phyloP scores from a whole-genome alignment of 2,888 invertebrate species.

The Ophioninae sp. region DNA sequence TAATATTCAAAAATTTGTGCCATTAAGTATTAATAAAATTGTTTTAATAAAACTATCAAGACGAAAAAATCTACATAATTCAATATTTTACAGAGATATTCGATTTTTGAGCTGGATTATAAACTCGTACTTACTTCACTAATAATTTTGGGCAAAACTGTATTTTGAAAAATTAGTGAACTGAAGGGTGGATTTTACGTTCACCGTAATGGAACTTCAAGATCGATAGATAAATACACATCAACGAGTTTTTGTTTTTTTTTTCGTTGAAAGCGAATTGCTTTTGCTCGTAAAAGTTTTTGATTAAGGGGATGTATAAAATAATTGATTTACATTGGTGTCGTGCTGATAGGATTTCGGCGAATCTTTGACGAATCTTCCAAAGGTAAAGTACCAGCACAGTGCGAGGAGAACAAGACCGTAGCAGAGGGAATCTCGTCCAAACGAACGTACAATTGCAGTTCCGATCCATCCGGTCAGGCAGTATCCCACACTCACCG shows the following conservation, averaged over 20 bases:
- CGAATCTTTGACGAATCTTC: slow-evolving; percentile 83
- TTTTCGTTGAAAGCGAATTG: not conserved
- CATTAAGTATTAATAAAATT: no score
- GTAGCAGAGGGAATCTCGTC: slow-evolving; percentile 83
- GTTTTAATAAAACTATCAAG: no score
- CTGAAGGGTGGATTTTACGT: not conserved
- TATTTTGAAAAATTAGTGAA: not conserved
- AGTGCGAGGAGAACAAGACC: slow-evolving; percentile 81
- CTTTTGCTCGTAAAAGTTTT: not conserved
- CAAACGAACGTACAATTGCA: slow-evolving; percentile 82
- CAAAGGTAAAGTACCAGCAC: slow-evolving; percentile 83
- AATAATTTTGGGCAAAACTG: no score
- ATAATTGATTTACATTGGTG: slow-evolving; percentile 74
- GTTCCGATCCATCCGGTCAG: slow-evolving; percentile 83
- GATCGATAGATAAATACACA: not conserved
- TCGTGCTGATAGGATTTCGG: slow-evolving; percentile 80
- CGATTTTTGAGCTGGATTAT: no score
- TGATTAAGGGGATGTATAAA: not conserved
- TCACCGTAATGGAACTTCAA: not conserved
- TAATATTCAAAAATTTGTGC: no score
- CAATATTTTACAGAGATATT: no score
- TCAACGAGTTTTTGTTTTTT: not conserved
- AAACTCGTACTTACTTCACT: no score
- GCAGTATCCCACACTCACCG: slow-evolving; percentile 83
- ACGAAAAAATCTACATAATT: no score